phyloP scores from a whole-genome alignment of 2,888 invertebrate genomes.

The Andricus curvator region DNA sequence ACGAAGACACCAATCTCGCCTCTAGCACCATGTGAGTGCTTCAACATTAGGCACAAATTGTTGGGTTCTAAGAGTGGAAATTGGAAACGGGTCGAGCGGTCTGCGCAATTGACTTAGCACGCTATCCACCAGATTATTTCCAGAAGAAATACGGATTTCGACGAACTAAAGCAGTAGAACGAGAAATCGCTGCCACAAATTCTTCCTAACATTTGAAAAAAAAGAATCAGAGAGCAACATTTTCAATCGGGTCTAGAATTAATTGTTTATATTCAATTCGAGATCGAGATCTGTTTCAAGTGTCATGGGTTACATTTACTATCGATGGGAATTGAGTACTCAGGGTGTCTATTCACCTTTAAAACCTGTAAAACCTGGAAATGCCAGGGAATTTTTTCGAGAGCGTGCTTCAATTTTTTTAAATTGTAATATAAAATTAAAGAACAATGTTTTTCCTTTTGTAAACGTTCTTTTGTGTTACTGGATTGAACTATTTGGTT shows the following conservation, averaged over 20 bases:
- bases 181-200: constrained; percentile 27
- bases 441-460: no score
- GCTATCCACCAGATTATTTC: constrained; percentile 32
- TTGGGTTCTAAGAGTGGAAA: constrained; percentile 55
- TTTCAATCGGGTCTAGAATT: not conserved
- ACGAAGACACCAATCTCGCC: constrained; percentile 93
- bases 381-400: no score
- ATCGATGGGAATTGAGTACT: no score
- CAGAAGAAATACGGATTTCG: constrained; percentile 11
- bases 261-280: not conserved
- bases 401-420: no score
- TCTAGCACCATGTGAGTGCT: constrained; percentile 90
- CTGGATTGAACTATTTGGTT: no score
- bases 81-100: constrained; percentile 56
- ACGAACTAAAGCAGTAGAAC: constrained; percentile 4
- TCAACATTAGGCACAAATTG: constrained; percentile 62
- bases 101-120: constrained; percentile 20
- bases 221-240: constrained; percentile 1
- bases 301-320: no score
- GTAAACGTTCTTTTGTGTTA: no score
- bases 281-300: not conserved
- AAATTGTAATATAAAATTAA: no score
- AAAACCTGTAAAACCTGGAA: no score
- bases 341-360: no score
- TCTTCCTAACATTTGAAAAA: constrained; percentile 1